Base-by-base conservation (phyloP, 2,797 vertebrate species). In the Triplophysa bombifrons region DNA sequence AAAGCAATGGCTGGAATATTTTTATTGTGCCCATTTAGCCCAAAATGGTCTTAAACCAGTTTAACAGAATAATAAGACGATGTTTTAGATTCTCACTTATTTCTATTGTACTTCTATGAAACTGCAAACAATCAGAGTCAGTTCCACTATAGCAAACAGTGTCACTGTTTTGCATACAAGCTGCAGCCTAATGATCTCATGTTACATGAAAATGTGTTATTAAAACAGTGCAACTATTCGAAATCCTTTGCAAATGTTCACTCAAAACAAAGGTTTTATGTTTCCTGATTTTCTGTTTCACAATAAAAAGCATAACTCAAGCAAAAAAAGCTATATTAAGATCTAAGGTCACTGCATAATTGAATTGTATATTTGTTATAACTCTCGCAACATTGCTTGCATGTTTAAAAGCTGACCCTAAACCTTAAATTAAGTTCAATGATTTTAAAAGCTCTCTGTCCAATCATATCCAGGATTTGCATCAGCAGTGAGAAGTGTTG, bases 131-230 rank as follows among this genome's bases (percentile, higher is more conserved):
- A 60, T 14, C 58, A 61, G 6, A 30, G 27, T 61, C 58, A 60
- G 48, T 8, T 13, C 16, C n/a, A 60, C 8, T 63, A 19, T 14
- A 11, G 27, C 41, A 38, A n/a, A 70, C 25, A 63, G 27, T 19
- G n/a, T 69, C 14, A 41, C 27, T 20, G 16, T 6, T 78, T 71
- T 71, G 58, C 76, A 71, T 71, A n/a, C 25, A 60, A 41, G 65
- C 30, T 63, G 46, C 34, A 38, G 6, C 34, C 34, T n/a, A 71
- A 51, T 25, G 17, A n/a, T 30, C 2, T 78, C 1, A n/a, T 63
- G 66, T 61, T 10, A 8, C 67, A 63, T 78, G 76, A 20, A 77
- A 78, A 78, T 78, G 58, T 53, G 56, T 14, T 67, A 58, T 41
- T 55, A 53, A 17, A 53, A 48, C 34, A 6, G 0, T 70, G 66